These are phyloP conservation scores for Drosophila suboccidentalis DNA, from an alignment of 2,888 invertebrate species.

Conservation along the genomic window DNA sequence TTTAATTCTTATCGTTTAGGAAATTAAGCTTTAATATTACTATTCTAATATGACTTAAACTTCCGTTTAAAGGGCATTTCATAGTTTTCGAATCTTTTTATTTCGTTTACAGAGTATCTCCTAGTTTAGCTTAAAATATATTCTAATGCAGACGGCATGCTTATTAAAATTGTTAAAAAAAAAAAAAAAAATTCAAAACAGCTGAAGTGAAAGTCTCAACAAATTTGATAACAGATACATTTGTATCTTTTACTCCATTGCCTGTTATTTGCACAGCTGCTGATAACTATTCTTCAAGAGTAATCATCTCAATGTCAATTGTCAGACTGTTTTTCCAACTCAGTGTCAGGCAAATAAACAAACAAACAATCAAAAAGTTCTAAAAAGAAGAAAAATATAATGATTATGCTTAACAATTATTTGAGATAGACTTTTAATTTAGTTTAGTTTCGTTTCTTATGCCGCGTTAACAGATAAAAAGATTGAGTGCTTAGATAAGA, in stretches of 20 bases:
- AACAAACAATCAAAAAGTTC: neutral
- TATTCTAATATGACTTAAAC: too few species aligned
- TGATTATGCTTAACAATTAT: constrained; percentile 2
- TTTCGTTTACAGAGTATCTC: constrained; percentile 11
- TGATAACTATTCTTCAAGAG: constrained; percentile 23
- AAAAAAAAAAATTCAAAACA: constrained; percentile 26
- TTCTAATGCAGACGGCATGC: constrained; percentile 4
- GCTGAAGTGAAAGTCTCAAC: constrained; percentile 36
- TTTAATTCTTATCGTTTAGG: too few species aligned
- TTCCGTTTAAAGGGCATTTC: neutral
- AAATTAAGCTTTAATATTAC: too few species aligned
- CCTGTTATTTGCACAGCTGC: constrained; percentile 38
- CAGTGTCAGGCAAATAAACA: constrained; percentile 24
- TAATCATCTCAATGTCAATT: constrained; percentile 34
- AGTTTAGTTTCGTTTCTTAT: constrained; percentile 1
- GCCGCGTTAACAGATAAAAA: constrained; percentile 3
- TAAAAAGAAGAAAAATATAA: neutral
- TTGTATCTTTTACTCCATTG: constrained; percentile 10
- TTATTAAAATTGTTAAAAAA: constrained; percentile 20
- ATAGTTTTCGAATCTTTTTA: neutral
- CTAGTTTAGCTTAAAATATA: neutral
- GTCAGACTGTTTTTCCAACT: constrained; percentile 14
- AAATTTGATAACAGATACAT: constrained; percentile 21
- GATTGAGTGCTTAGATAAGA: neutral
- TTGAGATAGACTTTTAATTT: constrained; percentile 2